phyloP scores from a whole-genome alignment of 2,113 vertebrate genomes.

The Eulemur rufifrons region DNA sequence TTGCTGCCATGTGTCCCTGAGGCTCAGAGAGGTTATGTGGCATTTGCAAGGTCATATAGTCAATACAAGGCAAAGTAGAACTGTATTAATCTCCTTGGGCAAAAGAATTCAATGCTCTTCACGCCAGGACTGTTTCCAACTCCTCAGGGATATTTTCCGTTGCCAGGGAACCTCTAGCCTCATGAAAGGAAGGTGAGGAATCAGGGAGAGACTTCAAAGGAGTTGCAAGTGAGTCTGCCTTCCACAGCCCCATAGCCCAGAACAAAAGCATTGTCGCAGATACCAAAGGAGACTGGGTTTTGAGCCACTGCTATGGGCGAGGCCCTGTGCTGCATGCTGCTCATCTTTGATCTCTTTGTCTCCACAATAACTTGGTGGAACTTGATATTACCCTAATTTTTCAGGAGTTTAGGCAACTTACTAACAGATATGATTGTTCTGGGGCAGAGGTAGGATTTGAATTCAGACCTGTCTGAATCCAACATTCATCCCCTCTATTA shows the following conservation, averaged over 20 bases:
- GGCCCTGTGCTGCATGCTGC: neutral
- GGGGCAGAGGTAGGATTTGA: neutral
- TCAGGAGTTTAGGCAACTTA: neutral
- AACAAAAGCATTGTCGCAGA: neutral
- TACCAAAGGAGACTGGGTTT: neutral
- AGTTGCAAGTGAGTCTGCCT: neutral
- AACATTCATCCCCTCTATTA: neutral
- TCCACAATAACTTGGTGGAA: neutral
- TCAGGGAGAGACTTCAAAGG: neutral
- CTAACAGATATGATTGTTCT: neutral
- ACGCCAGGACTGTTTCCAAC: neutral
- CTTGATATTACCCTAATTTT: neutral
- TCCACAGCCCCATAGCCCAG: neutral
- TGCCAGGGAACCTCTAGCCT: neutral
- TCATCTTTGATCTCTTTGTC: neutral
- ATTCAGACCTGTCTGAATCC: neutral
- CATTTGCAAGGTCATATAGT: neutral
- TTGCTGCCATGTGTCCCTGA: neutral
- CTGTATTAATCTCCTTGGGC: neutral
- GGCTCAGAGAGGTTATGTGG: neutral
- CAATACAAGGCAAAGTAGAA: neutral
- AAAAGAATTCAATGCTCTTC: neutral
- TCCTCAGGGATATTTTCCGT: neutral
- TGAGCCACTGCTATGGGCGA: rapidly evolving
- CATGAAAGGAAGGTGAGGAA: neutral